Conservation (phyloP, 2,113 vertebrate species). For the Cnemophilus loriae region DNA sequence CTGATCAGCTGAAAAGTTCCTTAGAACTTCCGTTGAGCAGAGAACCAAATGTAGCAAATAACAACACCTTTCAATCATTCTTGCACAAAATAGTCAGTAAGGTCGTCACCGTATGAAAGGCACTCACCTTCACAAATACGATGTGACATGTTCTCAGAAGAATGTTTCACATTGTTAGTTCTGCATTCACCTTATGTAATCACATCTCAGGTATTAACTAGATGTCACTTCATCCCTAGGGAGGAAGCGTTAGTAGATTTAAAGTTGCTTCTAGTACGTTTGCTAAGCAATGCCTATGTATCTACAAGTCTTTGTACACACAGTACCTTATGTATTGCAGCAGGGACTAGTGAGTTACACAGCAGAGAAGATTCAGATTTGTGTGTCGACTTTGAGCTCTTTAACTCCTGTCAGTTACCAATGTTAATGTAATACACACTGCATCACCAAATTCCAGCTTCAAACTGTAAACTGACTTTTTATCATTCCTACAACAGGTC, state of each 20-base stretch:
- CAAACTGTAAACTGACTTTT: not conserved
- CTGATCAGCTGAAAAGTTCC: conserved; percentile 10
- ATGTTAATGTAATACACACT: not conserved
- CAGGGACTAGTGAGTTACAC: not conserved
- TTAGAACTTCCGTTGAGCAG: not conserved
- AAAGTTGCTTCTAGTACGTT: not conserved
- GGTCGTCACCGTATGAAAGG: conserved; percentile 17
- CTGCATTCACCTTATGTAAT: conserved; percentile 31
- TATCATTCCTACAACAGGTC: conserved; percentile 59
- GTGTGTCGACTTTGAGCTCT: not conserved
- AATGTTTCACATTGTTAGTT: conserved; percentile 27
- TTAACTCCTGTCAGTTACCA: not conserved
- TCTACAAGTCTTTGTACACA: not conserved
- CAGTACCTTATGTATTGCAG: not conserved
- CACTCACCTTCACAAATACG: conserved; percentile 1
- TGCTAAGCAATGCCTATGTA: not conserved
- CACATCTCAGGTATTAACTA: not conserved
- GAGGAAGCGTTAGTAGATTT: not conserved
- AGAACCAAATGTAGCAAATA: conserved; percentile 37
- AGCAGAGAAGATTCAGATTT: not conserved
- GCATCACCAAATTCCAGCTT: not conserved
- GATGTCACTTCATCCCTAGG: conserved; percentile 1
- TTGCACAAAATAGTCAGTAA: conserved; percentile 10
- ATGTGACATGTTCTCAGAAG: conserved; percentile 39
- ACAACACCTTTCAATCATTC: conserved; percentile 44